A percentile compares a stretch with the other conserved stretches of the same genome.
Conservation (phyloP, 30 jellyfish, hydroid and myxozoan genomes). For the Cassiopea andromeda region DNA sequence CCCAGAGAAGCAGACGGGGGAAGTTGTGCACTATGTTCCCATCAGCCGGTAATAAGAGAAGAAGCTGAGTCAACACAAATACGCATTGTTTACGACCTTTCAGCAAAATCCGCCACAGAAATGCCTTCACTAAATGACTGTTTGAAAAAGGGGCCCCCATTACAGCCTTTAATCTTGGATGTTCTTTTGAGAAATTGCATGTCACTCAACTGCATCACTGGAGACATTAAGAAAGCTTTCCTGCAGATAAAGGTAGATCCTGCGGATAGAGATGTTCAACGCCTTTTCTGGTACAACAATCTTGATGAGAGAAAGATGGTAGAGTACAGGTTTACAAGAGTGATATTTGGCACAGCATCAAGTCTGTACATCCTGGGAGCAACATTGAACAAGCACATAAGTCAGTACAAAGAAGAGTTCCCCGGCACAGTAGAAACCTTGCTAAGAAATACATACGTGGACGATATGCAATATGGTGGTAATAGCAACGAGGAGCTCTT, state of each 20-base stretch:
- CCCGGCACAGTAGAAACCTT: constrained; percentile 13
- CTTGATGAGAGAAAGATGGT: constrained; percentile 38
- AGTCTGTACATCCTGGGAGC: constrained; percentile 80
- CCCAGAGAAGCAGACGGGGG: constrained; percentile 76
- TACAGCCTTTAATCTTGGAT: constrained; percentile 65
- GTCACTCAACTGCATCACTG: constrained; percentile 60
- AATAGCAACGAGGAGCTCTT: constrained; percentile 22
- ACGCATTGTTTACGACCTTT: constrained; percentile 71
- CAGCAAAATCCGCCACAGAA: constrained; percentile 57
- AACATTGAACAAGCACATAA: constrained; percentile 51
- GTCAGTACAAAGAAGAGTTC: constrained; percentile 26
- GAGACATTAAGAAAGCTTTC: constrained; percentile 85
- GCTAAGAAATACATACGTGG: constrained; percentile 7
- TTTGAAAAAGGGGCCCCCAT: constrained; percentile 79
- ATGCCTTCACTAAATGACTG: constrained; percentile 86
- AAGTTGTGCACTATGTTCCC: constrained; percentile 73
- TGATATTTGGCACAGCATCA: constrained; percentile 59
- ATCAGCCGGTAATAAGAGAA: constrained; percentile 67
- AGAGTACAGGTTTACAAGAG: constrained; percentile 76
- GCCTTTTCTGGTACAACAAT: constrained; percentile 76
- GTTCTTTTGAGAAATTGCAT: constrained; percentile 78
- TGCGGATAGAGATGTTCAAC: constrained; percentile 77
- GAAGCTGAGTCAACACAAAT: constrained; percentile 66
- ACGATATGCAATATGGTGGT: constrained; percentile 12
- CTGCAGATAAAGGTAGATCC: constrained; percentile 61